Evolutionary conservation across 64 coral and sea anemone species (phyloP).

Genomic region (Actinia equina): DNA sequence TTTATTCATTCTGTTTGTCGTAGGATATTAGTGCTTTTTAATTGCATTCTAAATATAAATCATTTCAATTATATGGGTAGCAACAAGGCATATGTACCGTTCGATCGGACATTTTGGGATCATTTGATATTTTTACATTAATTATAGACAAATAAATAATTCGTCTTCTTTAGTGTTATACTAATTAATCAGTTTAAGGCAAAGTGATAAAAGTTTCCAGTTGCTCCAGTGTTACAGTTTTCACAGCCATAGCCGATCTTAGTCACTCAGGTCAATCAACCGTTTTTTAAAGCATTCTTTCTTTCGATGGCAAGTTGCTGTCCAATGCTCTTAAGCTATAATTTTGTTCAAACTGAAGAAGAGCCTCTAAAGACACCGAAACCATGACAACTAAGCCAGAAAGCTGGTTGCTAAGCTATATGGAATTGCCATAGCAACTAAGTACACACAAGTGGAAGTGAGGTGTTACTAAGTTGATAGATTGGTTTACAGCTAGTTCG

Average conservation of each 20-base stretch:
- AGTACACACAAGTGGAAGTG: conserved; percentile 9
- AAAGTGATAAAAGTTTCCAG: too few relatives aligned
- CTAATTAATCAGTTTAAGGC: too few relatives aligned
- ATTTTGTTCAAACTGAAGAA: neutral
- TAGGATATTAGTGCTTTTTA: neutral
- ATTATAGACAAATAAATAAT: too few relatives aligned
- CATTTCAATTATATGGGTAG: neutral
- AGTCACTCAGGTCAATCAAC: neutral
- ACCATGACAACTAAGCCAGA: neutral
- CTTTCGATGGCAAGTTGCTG: neutral
- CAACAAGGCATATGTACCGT: neutral
- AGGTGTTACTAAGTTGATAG: neutral
- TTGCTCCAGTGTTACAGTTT: neutral
- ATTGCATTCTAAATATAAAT: neutral
- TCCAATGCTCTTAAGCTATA: neutral
- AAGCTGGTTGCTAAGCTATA: neutral
- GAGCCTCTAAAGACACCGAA: neutral
- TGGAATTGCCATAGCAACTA: neutral
- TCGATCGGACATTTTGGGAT: neutral
- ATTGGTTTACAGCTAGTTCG: neutral
- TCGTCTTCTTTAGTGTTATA: too few relatives aligned
- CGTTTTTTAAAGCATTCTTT: neutral
- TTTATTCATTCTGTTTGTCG: neutral
- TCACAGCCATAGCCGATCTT: neutral
- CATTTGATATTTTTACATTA: too few relatives aligned